Percentiles rank a stretch among this genome's conserved stretches.
Evolutionary conservation across 2,113 vertebrate species (phyloP).

Genomic region (Felis chaus): DNA sequence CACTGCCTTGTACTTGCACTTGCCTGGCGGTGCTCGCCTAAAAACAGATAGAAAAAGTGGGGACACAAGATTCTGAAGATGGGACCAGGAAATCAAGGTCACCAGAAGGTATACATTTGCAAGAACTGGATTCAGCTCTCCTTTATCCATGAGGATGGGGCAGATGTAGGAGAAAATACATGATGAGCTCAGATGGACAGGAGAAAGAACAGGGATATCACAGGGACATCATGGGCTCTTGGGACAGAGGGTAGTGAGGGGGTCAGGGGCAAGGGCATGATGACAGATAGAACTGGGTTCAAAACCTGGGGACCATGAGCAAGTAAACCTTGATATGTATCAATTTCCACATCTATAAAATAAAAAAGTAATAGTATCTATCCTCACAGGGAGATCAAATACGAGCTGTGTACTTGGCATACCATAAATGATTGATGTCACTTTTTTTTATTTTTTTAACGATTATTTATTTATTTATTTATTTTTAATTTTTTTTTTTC

Average conservation of each 20-base stretch:
- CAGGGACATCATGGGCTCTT: not conserved
- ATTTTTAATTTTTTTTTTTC: too few species aligned
- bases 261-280: accelerated
- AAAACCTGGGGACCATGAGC: not conserved
- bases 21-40: slow-evolving; percentile 91
- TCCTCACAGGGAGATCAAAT: not conserved
- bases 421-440: not conserved
- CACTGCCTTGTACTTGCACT: slow-evolving; percentile 87
- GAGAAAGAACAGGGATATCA: not conserved
- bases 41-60: slow-evolving; percentile 49
- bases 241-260: not conserved
- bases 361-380: not conserved
- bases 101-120: not conserved
- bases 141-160: not conserved
- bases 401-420: not conserved
- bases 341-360: not conserved
- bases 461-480: too few species aligned
- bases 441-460: not conserved
- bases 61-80: not conserved
- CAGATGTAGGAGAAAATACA: too few species aligned
- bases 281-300: not conserved
- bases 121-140: not conserved
- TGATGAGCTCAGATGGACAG: not conserved
- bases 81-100: not conserved
- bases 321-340: not conserved